Conservation (phyloP, 2,888 invertebrate species). For the Netelia virgata region DNA sequence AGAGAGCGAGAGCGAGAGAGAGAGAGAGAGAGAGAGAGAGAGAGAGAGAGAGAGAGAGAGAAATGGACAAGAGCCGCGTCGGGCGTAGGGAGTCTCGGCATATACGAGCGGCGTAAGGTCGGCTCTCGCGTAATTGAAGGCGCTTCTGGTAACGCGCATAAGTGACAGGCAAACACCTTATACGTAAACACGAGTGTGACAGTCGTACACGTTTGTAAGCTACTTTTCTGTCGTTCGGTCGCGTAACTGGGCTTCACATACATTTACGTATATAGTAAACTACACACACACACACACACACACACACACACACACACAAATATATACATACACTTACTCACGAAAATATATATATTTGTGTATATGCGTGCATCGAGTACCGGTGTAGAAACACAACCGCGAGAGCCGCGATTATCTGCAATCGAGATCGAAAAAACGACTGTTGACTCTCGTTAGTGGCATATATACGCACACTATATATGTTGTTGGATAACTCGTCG, state of each 20-base stretch:
- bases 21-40: conserved; percentile 12
- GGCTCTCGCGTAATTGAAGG: conserved; percentile 80
- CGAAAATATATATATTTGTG: conserved; percentile 4
- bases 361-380: conserved; percentile 29
- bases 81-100: conserved; percentile 10
- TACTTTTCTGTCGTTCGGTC: conserved; percentile 51
- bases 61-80: conserved; percentile 11
- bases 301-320: background rate
- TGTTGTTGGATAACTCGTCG: conserved; percentile 40
- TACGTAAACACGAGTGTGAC: conserved; percentile 77
- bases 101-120: conserved; percentile 61
- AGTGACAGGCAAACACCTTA: conserved; percentile 82
- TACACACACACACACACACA: background rate
- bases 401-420: conserved; percentile 59
- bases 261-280: conserved; percentile 15
- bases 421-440: conserved; percentile 62
- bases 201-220: conserved; percentile 69
- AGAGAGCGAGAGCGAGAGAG: conserved; percentile 4
- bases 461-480: background rate
- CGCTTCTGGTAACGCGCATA: conserved; percentile 79
- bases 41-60: conserved; percentile 7
- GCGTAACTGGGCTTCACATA: conserved; percentile 57
- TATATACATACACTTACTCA: no score
- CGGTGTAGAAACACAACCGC: conserved; percentile 49
- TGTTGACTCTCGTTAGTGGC: conserved; percentile 62